These are phyloP conservation scores for Corythoichthys intestinalis DNA, from an alignment of 2,113 vertebrate species.

Conservation along the genomic window DNA sequence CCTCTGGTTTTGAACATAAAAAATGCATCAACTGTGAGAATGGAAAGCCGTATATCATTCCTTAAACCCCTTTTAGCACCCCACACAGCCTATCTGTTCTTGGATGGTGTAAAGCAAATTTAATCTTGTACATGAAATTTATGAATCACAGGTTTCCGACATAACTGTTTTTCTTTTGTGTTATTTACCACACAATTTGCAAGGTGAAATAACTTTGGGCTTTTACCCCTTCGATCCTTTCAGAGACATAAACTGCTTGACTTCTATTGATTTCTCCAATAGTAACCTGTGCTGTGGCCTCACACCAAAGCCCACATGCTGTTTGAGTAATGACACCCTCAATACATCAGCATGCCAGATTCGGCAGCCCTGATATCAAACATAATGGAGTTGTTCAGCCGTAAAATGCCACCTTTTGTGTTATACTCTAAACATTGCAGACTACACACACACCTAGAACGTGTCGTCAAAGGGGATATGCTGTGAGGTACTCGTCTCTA, in stretches of 20 bases:
- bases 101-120: slow-evolving; percentile 17
- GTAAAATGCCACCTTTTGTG: slow-evolving; percentile 41
- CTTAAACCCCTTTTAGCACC: slow-evolving; percentile 27
- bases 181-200: slow-evolving; percentile 13
- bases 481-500: slow-evolving; percentile 13
- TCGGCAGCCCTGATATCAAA: slow-evolving; percentile 15
- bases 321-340: slow-evolving; percentile 44
- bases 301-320: slow-evolving; percentile 41
- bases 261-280: slow-evolving; percentile 53
- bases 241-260: slow-evolving; percentile 22
- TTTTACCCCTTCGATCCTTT: slow-evolving; percentile 21
- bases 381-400: slow-evolving; percentile 15
- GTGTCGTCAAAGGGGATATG: slow-evolving; percentile 15
- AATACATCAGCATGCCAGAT: slow-evolving; percentile 36
- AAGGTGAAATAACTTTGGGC: background rate
- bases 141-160: slow-evolving; percentile 23
- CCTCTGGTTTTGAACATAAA: slow-evolving; percentile 65
- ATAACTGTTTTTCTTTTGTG: slow-evolving; percentile 2
- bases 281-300: slow-evolving; percentile 40
- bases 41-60: slow-evolving; percentile 50
- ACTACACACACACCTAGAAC: background rate
- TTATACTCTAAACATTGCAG: slow-evolving; percentile 18
- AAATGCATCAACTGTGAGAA: slow-evolving; percentile 62
- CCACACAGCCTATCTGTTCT: slow-evolving; percentile 10
- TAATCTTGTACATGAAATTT: slow-evolving; percentile 17